These are phyloP conservation scores for Montipora foliosa DNA, from an alignment of 64 coral and sea anemone species.

Conservation along the genomic window DNA sequence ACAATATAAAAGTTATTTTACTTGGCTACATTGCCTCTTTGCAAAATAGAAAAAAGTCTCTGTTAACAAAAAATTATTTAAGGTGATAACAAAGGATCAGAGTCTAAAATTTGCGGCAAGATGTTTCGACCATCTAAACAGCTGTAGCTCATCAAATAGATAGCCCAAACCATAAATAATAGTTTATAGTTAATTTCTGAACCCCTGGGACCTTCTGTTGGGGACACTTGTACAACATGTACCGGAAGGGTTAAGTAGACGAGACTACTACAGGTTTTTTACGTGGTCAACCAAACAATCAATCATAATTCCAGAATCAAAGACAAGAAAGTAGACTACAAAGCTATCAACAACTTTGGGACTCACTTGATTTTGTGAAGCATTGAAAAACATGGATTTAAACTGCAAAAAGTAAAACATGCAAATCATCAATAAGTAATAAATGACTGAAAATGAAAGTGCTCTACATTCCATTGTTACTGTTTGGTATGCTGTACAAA, in stretches of 20 bases:
- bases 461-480: neutral
- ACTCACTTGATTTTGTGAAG: constrained; percentile 30
- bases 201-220: neutral
- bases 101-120: too few relatives aligned
- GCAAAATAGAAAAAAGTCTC: too few relatives aligned
- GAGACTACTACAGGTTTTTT: too few relatives aligned
- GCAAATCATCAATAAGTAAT: neutral
- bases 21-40: too few relatives aligned
- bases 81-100: too few relatives aligned
- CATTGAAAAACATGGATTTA: constrained; percentile 94
- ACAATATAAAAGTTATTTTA: too few relatives aligned
- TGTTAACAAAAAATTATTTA: too few relatives aligned
- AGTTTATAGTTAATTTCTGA: neutral
- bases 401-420: constrained; percentile 68
- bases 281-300: too few relatives aligned
- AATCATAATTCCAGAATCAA: neutral
- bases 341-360: neutral
- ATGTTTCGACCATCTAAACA: too few relatives aligned
- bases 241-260: too few relatives aligned
- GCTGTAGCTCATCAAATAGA: too few relatives aligned
- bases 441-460: neutral
- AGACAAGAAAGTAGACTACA: neutral
- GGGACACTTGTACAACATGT: neutral
- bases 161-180: too few relatives aligned
- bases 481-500: neutral